Conservation (phyloP, 2,888 invertebrate species). For the Conistra vaccinii region DNA sequence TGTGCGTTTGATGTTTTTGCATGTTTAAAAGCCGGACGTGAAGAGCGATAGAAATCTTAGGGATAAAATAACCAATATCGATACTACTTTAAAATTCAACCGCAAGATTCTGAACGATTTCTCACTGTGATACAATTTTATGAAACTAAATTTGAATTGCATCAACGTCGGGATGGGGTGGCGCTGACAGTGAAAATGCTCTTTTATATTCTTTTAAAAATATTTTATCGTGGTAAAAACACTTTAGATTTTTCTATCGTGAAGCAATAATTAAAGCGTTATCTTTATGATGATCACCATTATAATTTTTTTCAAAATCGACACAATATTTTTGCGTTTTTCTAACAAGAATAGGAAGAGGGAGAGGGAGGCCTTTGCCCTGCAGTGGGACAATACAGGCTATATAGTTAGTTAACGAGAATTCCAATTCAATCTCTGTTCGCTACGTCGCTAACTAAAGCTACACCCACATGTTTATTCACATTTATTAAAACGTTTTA, state of each 20-base stretch:
- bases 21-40: background rate
- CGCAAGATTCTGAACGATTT: slow-evolving; percentile 47
- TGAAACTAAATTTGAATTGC: slow-evolving; percentile 59
- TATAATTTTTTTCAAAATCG: background rate
- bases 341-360: too few relatives aligned
- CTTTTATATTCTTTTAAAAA: slow-evolving; percentile 41
- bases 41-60: background rate
- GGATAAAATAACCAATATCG: slow-evolving; percentile 31
- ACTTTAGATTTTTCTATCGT: background rate
- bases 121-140: slow-evolving; percentile 52
- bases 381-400: too few relatives aligned
- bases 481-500: slow-evolving; percentile 27
- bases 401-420: too few relatives aligned
- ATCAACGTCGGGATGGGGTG: slow-evolving; percentile 37
- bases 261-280: background rate
- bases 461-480: slow-evolving; percentile 3
- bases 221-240: slow-evolving; percentile 20
- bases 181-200: slow-evolving; percentile 28
- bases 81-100: slow-evolving; percentile 45
- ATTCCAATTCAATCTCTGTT: background rate
- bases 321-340: background rate
- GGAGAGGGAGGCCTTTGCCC: too few relatives aligned
- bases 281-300: background rate
- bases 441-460: background rate
- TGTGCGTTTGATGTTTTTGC: background rate